Conservation (phyloP, 2,888 invertebrate species). For the Protodeltote pygarga region DNA sequence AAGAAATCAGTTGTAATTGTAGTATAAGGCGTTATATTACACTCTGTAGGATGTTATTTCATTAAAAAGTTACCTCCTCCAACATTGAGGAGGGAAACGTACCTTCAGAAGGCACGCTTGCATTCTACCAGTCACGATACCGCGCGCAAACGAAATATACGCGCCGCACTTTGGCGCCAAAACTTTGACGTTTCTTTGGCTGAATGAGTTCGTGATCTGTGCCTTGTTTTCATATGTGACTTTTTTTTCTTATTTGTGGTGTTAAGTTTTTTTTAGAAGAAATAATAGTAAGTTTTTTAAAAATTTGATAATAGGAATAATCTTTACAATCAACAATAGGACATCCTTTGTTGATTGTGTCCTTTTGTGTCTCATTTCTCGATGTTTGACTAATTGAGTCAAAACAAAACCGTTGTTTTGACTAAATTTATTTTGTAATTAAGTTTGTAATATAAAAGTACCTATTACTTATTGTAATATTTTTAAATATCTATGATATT, state of each 20-base stretch:
- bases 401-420: too few relatives aligned
- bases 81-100: slow-evolving; percentile 33
- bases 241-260: slow-evolving; percentile 22
- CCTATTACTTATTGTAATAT: too few relatives aligned
- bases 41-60: slow-evolving; percentile 34
- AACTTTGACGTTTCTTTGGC: slow-evolving; percentile 39
- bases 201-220: slow-evolving; percentile 38
- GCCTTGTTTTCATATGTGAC: slow-evolving; percentile 28
- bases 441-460: too few relatives aligned
- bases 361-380: too few relatives aligned
- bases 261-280: slow-evolving; percentile 26
- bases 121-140: slow-evolving; percentile 35
- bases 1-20: slow-evolving; percentile 22
- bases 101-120: slow-evolving; percentile 35
- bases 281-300: slow-evolving; percentile 36
- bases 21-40: slow-evolving; percentile 34
- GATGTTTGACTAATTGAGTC: too few relatives aligned
- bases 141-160: slow-evolving; percentile 34
- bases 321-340: too few relatives aligned
- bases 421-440: too few relatives aligned
- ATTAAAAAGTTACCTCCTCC: slow-evolving; percentile 47
- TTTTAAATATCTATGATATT: too few relatives aligned
- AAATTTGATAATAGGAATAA: too few relatives aligned
- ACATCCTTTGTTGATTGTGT: too few relatives aligned
- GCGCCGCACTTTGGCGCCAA: slow-evolving; percentile 44